Base-by-base conservation (phyloP, 2,888 invertebrate species). In the Dynastes grantii region DNA sequence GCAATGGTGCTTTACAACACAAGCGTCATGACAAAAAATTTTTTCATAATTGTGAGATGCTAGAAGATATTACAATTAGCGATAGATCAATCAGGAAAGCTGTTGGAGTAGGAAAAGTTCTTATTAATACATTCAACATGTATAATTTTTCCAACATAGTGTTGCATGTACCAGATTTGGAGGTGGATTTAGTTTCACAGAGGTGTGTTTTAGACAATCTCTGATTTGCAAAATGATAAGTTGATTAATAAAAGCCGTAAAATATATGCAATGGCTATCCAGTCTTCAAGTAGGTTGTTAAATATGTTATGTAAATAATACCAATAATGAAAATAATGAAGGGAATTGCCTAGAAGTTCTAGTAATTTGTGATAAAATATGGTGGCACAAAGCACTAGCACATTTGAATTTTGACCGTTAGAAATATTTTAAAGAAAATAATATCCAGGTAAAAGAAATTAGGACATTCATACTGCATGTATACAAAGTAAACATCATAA, bases 131-230 rank as follows among this genome's bases (percentile, higher is more conserved):
- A 51, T 67, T 13, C 71, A 79, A 80, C 58, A 80, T 81, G 29
- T n/a, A 75, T 63, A 37, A 58, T 51, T 81, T 79, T 61, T 53
- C 75, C 68, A 37, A 67, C 61, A 71, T 76, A 22, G 80, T 76
- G 22, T 51, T 83, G 37, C 64, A 73, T 80, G 81, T 83, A 22
- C 81, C 82, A 51, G 53, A 80, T 9, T 71, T 83, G 22, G 77
- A 80, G 70, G 76, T 81, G 13, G 82, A 83, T 78, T 80, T 83
- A 22, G 16, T 22, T 75, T 83, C 82, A 9, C 71, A 78, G 76
- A 78, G 80, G 8, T 79, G 76, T 78, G 81, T 81, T 8, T 76
- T 83, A 65, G 81, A 83, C 27, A 83, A 70, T 77, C 11, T 81
- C 80, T 70, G 76, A 81, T 80, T 55, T 77, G 45, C 71, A 79